Conservation (phyloP, 2,113 vertebrate species). For the Falco punctatus region DNA sequence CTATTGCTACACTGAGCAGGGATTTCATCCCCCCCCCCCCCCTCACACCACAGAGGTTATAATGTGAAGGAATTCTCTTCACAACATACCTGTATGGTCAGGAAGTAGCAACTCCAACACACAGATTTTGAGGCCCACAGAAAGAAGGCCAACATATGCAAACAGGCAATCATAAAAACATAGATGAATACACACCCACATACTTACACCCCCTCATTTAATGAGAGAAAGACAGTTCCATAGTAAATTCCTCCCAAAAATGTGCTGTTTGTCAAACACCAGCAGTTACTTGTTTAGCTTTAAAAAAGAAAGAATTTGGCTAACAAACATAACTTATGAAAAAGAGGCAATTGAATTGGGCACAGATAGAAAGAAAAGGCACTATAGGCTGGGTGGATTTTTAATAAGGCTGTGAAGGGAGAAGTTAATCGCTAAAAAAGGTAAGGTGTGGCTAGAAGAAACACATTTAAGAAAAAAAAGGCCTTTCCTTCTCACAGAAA, state of each 20-base stretch:
- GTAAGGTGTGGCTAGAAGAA: not conserved
- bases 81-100: not conserved
- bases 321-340: not conserved
- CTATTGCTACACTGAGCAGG: not conserved
- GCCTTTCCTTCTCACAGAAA: not conserved
- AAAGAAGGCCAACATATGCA: not conserved
- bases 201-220: not conserved
- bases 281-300: not conserved
- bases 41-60: not conserved
- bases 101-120: not conserved
- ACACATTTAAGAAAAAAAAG: not conserved
- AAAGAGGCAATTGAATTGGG: not conserved
- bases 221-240: not conserved
- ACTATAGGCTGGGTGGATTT: not conserved
- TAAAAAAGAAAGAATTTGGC: not conserved
- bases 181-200: not conserved
- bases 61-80: not conserved
- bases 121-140: not conserved
- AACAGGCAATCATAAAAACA: not conserved
- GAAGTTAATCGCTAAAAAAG: not conserved
- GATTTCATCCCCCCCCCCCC: rapidly evolving
- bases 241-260: not conserved
- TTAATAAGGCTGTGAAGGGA: not conserved
- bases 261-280: not conserved
- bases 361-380: not conserved